Conservation (phyloP, 2,113 vertebrate species). For the Penelope pileata region DNA sequence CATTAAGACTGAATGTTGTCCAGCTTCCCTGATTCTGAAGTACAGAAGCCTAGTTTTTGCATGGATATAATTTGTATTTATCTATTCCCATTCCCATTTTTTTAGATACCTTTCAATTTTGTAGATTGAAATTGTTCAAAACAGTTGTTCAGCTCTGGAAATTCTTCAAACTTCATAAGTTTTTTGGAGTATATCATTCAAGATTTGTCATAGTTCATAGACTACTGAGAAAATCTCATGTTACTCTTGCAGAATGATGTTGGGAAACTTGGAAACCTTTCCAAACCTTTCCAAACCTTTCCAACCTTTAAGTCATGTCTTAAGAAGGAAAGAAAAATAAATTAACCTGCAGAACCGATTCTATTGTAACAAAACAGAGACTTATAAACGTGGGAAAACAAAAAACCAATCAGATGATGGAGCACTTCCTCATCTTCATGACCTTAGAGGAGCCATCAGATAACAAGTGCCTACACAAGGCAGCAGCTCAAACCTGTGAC, state of each 20-base stretch:
- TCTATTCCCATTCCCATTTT: background rate
- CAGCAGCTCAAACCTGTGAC: background rate
- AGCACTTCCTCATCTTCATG: background rate
- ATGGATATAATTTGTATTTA: background rate
- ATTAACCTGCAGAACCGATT: background rate
- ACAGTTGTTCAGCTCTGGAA: background rate
- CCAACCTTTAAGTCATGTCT: too few relatives aligned
- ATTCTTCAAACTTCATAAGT: background rate
- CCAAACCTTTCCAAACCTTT: too few relatives aligned
- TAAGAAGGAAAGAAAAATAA: background rate
- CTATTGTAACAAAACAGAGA: background rate
- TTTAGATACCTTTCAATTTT: background rate
- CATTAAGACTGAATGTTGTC: background rate
- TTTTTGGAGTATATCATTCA: background rate
- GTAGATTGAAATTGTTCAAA: background rate
- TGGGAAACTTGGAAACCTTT: background rate
- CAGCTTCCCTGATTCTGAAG: background rate
- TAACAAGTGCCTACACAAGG: background rate
- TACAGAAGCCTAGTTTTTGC: background rate
- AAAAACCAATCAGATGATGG: background rate
- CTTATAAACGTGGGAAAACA: background rate
- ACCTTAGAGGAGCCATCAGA: background rate
- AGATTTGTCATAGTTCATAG: background rate
- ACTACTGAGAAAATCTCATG: background rate
- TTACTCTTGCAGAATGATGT: background rate